Evolutionary conservation across 2,113 vertebrate species (phyloP), one percentile per base, ranked within the genome.

Genomic region (Anarhynchus alexandrinus): DNA sequence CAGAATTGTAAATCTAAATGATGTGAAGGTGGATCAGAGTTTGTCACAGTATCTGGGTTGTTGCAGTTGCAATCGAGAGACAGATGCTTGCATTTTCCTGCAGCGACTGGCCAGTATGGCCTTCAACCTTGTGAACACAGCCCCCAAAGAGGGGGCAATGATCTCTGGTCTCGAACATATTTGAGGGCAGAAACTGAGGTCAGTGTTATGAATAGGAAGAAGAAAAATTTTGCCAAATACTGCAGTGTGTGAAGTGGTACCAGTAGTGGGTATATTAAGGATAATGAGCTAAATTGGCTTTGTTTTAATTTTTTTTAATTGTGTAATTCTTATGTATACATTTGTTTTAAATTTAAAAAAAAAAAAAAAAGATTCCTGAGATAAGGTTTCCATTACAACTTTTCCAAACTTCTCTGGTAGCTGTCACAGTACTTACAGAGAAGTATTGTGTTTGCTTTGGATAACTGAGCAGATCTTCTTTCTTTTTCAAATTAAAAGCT

Each of bases 61-160:
- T 5, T 43, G 23, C 21, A 38, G 54, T 23, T 30, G 15, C 0
- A 1, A 0, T 4, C 2, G 18, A 43, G 30, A 54, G 30, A 43
- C 61, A 43, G n/a, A 25, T 15, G 36, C 2, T 61, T 4, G 6
- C 13, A 0, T 76, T 54, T n/a, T 69, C 38, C n/a, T 54, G 13
- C 45, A 57, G 40, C 23, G 32, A 36, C 16, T 36, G 59, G 17
- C 49, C 38, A 30, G 42, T 21, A 1, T 13, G 54, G 55, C 45
- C 21, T 69, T 64, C 82, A 57, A 0, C 47, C 23, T 12, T 19
- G 20, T 42, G 19, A 76, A 5, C 57, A 7, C 27, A n/a, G 40
- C 5, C 27, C 55, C 12, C 9, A 7, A 3, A 32, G 12, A 32
- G 27, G 34, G 17, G 6, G 25, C 4, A 32, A 15, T 13, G 20